Evolutionary conservation across 2,888 invertebrate species (phyloP).

Genomic region (Leucania comma): DNA sequence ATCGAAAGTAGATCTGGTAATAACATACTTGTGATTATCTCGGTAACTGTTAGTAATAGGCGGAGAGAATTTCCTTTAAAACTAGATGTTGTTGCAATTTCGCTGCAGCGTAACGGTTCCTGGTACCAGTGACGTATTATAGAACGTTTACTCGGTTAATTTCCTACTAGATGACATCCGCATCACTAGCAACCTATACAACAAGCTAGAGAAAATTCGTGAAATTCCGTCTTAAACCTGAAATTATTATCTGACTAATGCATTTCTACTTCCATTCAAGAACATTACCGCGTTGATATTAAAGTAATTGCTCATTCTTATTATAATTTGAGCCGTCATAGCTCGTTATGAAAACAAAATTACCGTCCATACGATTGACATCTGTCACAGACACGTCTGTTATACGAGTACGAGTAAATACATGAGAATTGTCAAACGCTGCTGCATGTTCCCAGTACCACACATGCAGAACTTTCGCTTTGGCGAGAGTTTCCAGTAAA

Average conservation of each 20-base stretch:
- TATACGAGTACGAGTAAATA: conserved; percentile 19
- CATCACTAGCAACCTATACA: conserved; percentile 9
- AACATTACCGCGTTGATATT: conserved; percentile 8
- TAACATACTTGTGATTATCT: conserved; percentile 72
- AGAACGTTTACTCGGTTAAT: conserved; percentile 61
- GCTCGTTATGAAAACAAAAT: conserved; percentile 46
- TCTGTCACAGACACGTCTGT: conserved; percentile 51
- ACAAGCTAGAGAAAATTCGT: conserved; percentile 14
- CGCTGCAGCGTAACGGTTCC: conserved; percentile 69
- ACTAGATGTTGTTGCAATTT: conserved; percentile 78
- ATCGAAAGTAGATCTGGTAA: conserved; percentile 77
- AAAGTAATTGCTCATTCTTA: conserved; percentile 28
- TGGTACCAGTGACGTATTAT: conserved; percentile 64
- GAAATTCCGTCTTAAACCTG: conserved; percentile 14
- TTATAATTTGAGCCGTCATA: conserved; percentile 46
- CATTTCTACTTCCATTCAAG: conserved; percentile 17
- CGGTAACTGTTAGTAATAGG: conserved; percentile 71
- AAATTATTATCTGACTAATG: conserved; percentile 9
- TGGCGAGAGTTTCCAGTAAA: conserved; percentile 80
- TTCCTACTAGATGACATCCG: conserved; percentile 49
- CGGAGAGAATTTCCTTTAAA: conserved; percentile 78
- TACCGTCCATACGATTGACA: conserved; percentile 47
- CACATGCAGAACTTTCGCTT: conserved; percentile 82
- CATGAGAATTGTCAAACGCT: conserved; percentile 62
- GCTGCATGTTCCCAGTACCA: conserved; percentile 57